These are phyloP conservation scores for Bufo bufo DNA, from an alignment of 2,113 vertebrate genomes.

Conservation along the genomic window DNA sequence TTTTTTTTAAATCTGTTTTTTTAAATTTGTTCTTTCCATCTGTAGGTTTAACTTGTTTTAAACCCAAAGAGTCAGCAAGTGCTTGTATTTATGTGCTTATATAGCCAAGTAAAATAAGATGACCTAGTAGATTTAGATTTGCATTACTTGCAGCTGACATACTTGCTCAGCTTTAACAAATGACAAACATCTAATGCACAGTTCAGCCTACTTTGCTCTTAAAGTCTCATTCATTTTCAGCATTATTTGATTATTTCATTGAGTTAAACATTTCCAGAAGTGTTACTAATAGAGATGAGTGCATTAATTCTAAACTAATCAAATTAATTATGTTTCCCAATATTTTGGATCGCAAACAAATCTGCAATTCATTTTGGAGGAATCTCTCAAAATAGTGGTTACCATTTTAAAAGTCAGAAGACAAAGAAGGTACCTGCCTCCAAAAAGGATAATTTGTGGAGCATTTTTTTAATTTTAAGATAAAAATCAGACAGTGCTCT, in stretches of 20 bases:
- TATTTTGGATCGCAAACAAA: too few relatives aligned
- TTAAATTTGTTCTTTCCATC: conserved; percentile 19
- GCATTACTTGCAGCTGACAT: conserved; percentile 29
- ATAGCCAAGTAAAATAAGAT: conserved; percentile 31
- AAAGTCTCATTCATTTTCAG: background rate
- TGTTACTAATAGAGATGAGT: background rate
- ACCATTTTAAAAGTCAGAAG: too few relatives aligned
- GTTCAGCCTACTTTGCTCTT: background rate
- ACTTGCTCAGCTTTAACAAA: conserved; percentile 29
- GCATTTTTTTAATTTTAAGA: too few relatives aligned
- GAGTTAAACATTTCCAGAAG: background rate
- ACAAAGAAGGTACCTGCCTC: too few relatives aligned
- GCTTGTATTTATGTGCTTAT: conserved; percentile 18
- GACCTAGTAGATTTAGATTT: conserved; percentile 31
- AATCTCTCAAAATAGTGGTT: too few relatives aligned
- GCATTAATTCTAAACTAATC: too few relatives aligned
- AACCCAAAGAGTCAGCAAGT: conserved; percentile 16
- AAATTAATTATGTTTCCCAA: too few relatives aligned
- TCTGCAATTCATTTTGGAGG: too few relatives aligned
- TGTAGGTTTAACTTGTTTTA: background rate
- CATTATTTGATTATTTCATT: background rate
- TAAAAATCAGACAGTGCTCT: too few relatives aligned
- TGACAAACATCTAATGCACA: background rate
- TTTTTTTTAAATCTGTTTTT: background rate
- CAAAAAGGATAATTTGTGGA: too few relatives aligned